Evolutionary conservation across 1,140 invertebrate species (phyloP).

Genomic region (Cyrtorhinus lividipennis): DNA sequence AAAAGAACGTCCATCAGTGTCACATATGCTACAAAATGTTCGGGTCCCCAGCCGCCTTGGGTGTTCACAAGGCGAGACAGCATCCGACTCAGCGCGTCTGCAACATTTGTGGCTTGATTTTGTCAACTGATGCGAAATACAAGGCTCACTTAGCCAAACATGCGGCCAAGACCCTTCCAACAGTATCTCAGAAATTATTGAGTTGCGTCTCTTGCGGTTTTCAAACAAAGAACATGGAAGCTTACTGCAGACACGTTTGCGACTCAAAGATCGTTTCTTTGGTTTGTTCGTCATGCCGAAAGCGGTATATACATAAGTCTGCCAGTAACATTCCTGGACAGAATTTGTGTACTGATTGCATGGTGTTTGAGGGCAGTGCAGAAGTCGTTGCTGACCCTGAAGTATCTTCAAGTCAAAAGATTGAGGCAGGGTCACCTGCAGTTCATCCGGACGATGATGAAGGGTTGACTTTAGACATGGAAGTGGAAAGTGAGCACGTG

Average conservation of each 20-base stretch:
- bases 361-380: background rate
- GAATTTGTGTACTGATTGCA: background rate
- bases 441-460: background rate
- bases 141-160: slow-evolving; percentile 7
- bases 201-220: slow-evolving; percentile 17
- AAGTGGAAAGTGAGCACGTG: too few relatives aligned
- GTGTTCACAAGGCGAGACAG: slow-evolving; percentile 2
- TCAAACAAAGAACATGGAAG: slow-evolving; percentile 15
- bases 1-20: background rate
- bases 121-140: background rate
- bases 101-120: slow-evolving; percentile 1
- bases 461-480: background rate
- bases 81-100: background rate
- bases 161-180: background rate
- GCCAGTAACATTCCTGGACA: background rate
- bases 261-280: slow-evolving; percentile 13
- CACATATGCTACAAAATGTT: slow-evolving; percentile 6
- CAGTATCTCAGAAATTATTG: background rate
- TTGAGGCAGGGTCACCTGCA: too few relatives aligned
- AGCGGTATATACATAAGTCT: slow-evolving; percentile 9
- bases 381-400: too few relatives aligned
- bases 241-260: slow-evolving; percentile 16
- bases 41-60: background rate
- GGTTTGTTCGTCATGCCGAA: slow-evolving; percentile 5
- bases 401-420: too few relatives aligned